Base-by-base conservation (phyloP, 2,113 vertebrate genomes). In the Cepphus grylle region DNA sequence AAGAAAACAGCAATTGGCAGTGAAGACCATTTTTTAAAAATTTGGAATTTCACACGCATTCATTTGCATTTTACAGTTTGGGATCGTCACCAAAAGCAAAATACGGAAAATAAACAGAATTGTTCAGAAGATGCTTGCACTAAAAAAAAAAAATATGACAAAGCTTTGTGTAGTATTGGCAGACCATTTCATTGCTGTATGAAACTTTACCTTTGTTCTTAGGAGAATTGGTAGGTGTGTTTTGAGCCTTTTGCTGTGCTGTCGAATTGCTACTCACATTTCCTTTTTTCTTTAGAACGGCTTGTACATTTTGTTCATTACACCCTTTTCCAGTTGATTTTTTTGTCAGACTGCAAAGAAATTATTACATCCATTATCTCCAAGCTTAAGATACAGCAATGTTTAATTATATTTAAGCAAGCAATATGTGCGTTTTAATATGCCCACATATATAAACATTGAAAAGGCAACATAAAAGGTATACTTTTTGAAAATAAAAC, bases 141-240 rank as follows among this genome's bases (percentile, higher is more conserved):
- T 88, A 42, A n/a, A 86, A 90, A 47, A 63, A 61, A 21, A 79
- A 30, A 52, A 65, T 22, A 59, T 12, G 5, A 27, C 42, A 77
- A 77, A 86, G 45, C 38, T 88, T 94, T 86, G 23, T 34, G n/a
- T 38, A 94, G 80, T 34, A 78, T 63, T 26, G 23, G 25, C 47
- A 90, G 34, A 86, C 42, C 1, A 5, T 73, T 59, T 81, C 52
- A 88, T 11, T 85, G 52, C 27, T 47, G 5, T 38, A 32, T 30
- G 26, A 91, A 81, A 55, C 65, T 98, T 98, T 98, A 99, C 99
- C 99, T 94, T 98, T 98, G 84, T 88, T 98, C 90, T 99, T 99
- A 53, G 95, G 86, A 94, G 97, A 90, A 86, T 32, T 94, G 52
- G 96, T 91, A 55, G 98, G 81, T 45, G 98, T 91, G 87, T 92